These are phyloP conservation scores for Sarotherodon lohbergeri DNA, from an alignment of 2,113 vertebrate genomes.

Conservation along the genomic window DNA sequence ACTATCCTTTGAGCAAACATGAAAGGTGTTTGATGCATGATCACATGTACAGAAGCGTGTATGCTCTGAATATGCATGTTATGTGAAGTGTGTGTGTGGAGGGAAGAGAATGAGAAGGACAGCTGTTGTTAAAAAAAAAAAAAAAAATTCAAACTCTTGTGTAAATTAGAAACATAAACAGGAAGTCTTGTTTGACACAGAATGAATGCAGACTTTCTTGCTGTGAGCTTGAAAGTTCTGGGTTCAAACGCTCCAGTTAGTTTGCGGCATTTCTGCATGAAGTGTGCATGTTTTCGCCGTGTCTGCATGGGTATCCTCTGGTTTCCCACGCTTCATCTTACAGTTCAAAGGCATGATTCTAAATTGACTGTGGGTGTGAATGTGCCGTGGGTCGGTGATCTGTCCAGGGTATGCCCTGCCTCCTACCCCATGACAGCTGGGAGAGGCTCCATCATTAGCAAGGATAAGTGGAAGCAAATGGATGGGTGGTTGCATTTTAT, in stretches of 20 bases:
- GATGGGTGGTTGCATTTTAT: not conserved
- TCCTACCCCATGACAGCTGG: not conserved
- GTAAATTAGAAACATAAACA: not conserved
- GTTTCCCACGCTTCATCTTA: not conserved
- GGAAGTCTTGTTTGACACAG: not conserved
- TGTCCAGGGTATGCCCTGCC: not conserved
- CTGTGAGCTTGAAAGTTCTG: not conserved
- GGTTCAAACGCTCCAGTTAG: not conserved
- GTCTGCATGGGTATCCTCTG: not conserved
- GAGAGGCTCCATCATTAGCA: not conserved
- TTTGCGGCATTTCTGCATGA: not conserved
- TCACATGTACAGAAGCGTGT: not conserved
- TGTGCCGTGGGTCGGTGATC: not conserved
- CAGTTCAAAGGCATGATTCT: not conserved
- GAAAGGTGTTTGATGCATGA: not conserved
- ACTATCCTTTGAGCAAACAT: not conserved
- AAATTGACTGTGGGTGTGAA: not conserved
- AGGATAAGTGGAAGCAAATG: not conserved
- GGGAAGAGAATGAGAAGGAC: not conserved
- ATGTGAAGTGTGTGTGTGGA: not conserved
- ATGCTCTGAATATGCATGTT: not conserved
- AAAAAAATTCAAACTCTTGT: not conserved
- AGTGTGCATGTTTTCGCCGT: not conserved
- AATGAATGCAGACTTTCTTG: not conserved
- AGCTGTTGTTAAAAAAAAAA: not conserved